These are phyloP conservation scores for Andricus quercusramuli DNA, from an alignment of 2,888 invertebrate species.

Conservation along the genomic window DNA sequence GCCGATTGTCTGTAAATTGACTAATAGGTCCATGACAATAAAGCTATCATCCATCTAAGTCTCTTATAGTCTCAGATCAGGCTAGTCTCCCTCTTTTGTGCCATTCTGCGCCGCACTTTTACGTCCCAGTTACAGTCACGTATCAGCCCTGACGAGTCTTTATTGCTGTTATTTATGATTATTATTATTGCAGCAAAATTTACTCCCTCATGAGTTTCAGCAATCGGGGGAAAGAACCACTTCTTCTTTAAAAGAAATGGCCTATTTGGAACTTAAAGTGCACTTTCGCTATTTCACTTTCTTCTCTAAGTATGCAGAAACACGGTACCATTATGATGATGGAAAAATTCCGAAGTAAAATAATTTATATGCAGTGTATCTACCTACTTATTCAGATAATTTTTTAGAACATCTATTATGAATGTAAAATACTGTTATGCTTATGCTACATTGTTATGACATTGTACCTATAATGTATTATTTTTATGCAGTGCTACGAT, in stretches of 20 bases:
- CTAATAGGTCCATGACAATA: neutral
- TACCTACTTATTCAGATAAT: too few relatives aligned
- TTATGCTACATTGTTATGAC: too few relatives aligned
- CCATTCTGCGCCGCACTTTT: neutral
- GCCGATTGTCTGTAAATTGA: neutral
- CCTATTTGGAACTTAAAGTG: neutral
- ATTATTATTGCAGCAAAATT: neutral
- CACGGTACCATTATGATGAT: too few relatives aligned
- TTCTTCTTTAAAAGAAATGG: neutral
- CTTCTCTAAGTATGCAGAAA: too few relatives aligned
- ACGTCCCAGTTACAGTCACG: neutral
- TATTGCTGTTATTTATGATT: slow-evolving; percentile 1
- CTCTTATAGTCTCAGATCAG: slow-evolving; percentile 4
- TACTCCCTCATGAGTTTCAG: neutral
- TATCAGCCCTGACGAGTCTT: neutral
- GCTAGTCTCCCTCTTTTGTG: neutral
- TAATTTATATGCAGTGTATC: too few relatives aligned
- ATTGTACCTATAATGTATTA: too few relatives aligned
- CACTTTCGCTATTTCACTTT: too few relatives aligned
- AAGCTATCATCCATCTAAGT: neutral
- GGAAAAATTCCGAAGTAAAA: too few relatives aligned
- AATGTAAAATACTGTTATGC: too few relatives aligned
- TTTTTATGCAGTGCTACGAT: too few relatives aligned
- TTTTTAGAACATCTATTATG: too few relatives aligned
- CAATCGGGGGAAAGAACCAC: neutral